Evolutionary conservation across 2,888 invertebrate species (phyloP).

Genomic region (Thereva unica): DNA sequence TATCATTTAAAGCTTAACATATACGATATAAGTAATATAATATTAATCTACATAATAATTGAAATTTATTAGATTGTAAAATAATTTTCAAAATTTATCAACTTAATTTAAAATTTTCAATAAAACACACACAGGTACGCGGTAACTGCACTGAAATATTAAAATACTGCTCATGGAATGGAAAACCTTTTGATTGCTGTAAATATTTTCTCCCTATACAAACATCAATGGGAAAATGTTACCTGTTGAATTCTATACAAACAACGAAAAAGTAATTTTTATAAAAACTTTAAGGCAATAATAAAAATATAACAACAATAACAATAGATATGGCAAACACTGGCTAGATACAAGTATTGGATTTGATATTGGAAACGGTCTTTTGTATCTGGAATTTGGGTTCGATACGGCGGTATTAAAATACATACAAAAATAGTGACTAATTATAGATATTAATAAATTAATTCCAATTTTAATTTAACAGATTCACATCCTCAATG

Average conservation of each 20-base stretch:
- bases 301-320: not conserved
- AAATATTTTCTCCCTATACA: constrained; percentile 64
- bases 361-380: constrained; percentile 45
- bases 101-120: no score
- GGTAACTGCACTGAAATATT: constrained; percentile 61
- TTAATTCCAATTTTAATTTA: constrained; percentile 11
- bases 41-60: no score
- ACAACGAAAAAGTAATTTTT: constrained; percentile 57
- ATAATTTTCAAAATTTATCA: no score
- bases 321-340: constrained; percentile 38
- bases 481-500: constrained; percentile 49
- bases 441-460: not conserved
- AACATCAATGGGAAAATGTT: constrained; percentile 67
- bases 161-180: constrained; percentile 62
- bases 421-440: constrained; percentile 36
- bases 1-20: no score
- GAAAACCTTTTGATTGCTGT: constrained; percentile 64
- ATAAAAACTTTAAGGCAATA: not conserved
- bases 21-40: no score
- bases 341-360: constrained; percentile 51
- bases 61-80: no score
- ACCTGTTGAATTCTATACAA: constrained; percentile 65
- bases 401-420: constrained; percentile 40
- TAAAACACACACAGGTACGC: constrained; percentile 46
- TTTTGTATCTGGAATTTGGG: constrained; percentile 6